These are phyloP conservation scores for Trachymyrmex septentrionalis DNA, from an alignment of 1,140 invertebrate species.

Conservation along the genomic window DNA sequence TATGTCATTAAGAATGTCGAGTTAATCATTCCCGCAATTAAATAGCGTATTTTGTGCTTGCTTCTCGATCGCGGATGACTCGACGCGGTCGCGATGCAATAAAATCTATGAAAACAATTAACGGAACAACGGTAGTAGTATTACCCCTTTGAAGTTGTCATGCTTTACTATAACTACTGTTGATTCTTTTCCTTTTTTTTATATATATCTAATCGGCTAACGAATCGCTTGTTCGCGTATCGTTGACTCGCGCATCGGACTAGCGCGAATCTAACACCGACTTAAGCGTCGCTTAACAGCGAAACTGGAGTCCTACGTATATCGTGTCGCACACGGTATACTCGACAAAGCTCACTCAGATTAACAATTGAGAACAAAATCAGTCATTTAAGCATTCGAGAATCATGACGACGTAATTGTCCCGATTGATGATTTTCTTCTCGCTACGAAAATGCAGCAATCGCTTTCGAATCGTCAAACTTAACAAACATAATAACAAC, in stretches of 20 bases:
- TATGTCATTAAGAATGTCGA: neutral
- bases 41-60: slow-evolving; percentile 44
- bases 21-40: slow-evolving; percentile 5
- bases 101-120: slow-evolving; percentile 86
- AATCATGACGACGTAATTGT: slow-evolving; percentile 5
- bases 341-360: slow-evolving; percentile 44
- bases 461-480: slow-evolving; percentile 29
- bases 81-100: slow-evolving; percentile 84
- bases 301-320: slow-evolving; percentile 46
- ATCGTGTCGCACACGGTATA: slow-evolving; percentile 21
- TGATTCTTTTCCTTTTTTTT: slow-evolving; percentile 61
- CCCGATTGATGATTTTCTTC: slow-evolving; percentile 11
- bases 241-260: slow-evolving; percentile 38
- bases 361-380: slow-evolving; percentile 48
- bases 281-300: slow-evolving; percentile 49
- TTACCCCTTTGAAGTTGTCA: slow-evolving; percentile 82
- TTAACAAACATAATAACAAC: slow-evolving; percentile 52
- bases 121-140: slow-evolving; percentile 85
- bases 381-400: slow-evolving; percentile 17
- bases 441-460: slow-evolving; percentile 24
- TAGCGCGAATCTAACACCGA: slow-evolving; percentile 50
- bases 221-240: slow-evolving; percentile 40
- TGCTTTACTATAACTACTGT: slow-evolving; percentile 74
- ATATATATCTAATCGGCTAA: slow-evolving; percentile 64
- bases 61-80: slow-evolving; percentile 68